phyloP scores from a whole-genome alignment of 2,888 invertebrate genomes.

The Drosophila kuntzei region DNA sequence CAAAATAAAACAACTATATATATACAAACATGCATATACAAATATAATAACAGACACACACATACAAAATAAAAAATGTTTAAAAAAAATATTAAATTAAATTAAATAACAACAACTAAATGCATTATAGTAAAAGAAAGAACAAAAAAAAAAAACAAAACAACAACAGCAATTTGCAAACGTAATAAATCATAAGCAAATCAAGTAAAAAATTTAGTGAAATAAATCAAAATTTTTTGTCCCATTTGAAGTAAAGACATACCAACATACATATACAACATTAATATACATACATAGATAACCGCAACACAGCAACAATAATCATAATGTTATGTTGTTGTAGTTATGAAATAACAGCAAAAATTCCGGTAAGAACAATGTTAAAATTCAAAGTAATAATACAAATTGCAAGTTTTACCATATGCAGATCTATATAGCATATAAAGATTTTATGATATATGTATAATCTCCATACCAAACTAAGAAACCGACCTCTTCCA shows the following conservation, averaged over 20 bases:
- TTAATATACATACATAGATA: slow-evolving; percentile 17
- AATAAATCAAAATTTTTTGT: slow-evolving; percentile 81
- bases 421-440: slow-evolving; percentile 12
- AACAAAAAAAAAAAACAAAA: slow-evolving; percentile 15
- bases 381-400: slow-evolving; percentile 1
- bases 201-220: slow-evolving; percentile 59
- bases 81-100: slow-evolving; percentile 16
- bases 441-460: slow-evolving; percentile 10
- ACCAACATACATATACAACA: slow-evolving; percentile 40
- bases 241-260: slow-evolving; percentile 55
- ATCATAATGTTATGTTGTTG: slow-evolving; percentile 25
- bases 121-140: slow-evolving; percentile 46
- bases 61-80: slow-evolving; percentile 25
- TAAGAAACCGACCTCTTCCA: not conserved
- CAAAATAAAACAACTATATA: slow-evolving; percentile 21
- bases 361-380: slow-evolving; percentile 9
- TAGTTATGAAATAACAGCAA: slow-evolving; percentile 15
- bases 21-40: slow-evolving; percentile 23
- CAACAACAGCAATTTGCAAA: slow-evolving; percentile 33
- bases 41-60: slow-evolving; percentile 14
- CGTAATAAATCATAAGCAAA: slow-evolving; percentile 48
- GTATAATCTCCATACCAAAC: slow-evolving; percentile 18
- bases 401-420: slow-evolving; percentile 5
- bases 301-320: slow-evolving; percentile 21
- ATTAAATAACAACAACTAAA: slow-evolving; percentile 28